phyloP scores from a whole-genome alignment of 1,140 invertebrate genomes.

The Atta cephalotes region DNA sequence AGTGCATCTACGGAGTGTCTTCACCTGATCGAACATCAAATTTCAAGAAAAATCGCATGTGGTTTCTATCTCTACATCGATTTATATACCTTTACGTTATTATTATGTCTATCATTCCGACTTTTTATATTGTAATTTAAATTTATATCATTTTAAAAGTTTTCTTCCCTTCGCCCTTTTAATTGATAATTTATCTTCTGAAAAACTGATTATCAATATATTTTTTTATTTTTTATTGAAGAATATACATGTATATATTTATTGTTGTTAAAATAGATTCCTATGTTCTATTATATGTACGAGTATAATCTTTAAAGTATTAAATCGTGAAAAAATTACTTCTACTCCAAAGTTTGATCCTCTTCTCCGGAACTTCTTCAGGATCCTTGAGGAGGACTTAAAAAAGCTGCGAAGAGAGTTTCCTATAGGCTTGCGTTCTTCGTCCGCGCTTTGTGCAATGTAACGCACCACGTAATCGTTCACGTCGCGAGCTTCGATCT shows the following conservation, averaged over 20 bases:
- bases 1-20: constrained; percentile 12
- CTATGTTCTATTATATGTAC: background rate
- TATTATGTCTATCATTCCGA: background rate
- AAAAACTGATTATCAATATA: background rate
- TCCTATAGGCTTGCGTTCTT: constrained; percentile 11
- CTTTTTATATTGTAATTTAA: background rate
- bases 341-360: background rate
- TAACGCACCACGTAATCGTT: constrained; percentile 18
- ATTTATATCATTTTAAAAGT: background rate
- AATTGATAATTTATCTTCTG: background rate
- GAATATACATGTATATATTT: background rate
- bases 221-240: background rate
- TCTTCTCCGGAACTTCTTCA: background rate
- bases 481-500: constrained; percentile 21
- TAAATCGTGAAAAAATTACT: constrained; percentile 2
- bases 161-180: background rate
- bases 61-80: background rate
- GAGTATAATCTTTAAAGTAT: background rate
- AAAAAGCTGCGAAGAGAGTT: constrained; percentile 21
- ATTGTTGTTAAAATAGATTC: background rate
- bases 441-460: constrained; percentile 4
- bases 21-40: constrained; percentile 22
- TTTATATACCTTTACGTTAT: background rate
- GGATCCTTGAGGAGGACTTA: constrained; percentile 12
- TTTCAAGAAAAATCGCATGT: constrained; percentile 19